Evolutionary conservation across 1,140 invertebrate species (phyloP), one percentile per base, ranked within the genome.

Genomic region (Berghia stephanieae): DNA sequence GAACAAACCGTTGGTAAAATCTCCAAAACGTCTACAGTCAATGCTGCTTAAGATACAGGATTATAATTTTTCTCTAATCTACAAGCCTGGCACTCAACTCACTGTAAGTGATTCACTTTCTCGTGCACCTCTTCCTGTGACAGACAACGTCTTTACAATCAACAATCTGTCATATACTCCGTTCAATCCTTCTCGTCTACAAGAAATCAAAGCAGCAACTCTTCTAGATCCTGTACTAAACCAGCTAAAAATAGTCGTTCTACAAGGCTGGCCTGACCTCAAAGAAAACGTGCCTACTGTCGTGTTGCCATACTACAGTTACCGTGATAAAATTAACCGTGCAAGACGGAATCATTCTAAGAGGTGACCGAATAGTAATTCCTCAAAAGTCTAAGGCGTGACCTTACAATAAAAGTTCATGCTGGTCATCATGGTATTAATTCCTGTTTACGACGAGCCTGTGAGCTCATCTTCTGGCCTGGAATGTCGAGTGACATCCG

Each of bases 21-120:
- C 82, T 24, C 79, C 82, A 36, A 79, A 79, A 40, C 42, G 77
- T 24, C 49, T 82, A 18, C 79, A 83, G 74, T 4, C 79, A 16
- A 82, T 82, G 79, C 42, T 84, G 43, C 73, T 91, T 2, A 80
- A 83, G 66, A 63, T 91, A 24, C 86, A 88, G 73, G 69, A 81
- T 77, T 91, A 88, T 83, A 83, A 90, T 77, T 82, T 91, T 21
- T 75, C 85, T 31, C 78, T 92, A 0, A 68, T 57, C 24, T 91
- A 90, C 77, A 70, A 80, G 10, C 66, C 85, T 55, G 81, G 77
- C 1, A 82, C 84, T 84, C 88, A 63, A 88, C 91, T 82, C 85
- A 86, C 8, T 83, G 90, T 78, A 88, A 88, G 60, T 79, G 90
- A 82, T 81, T 76, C 77, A 40, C 70, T 80, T 36, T 86, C 82